Base-by-base conservation (phyloP, 2,888 invertebrate species). In the Megamerina dolium region DNA sequence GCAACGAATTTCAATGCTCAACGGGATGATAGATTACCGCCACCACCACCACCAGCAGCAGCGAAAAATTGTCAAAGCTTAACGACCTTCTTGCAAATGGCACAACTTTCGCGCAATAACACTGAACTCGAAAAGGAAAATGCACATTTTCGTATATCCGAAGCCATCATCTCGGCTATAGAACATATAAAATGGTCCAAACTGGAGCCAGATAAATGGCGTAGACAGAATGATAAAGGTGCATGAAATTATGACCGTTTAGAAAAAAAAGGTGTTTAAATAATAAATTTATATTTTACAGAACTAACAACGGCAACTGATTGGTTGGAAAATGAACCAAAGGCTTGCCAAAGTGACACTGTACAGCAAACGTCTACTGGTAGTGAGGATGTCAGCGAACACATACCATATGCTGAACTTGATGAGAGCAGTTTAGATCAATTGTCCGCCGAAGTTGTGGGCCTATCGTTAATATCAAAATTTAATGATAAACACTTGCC, bases 91-190 rank as follows among this genome's bases (percentile, higher is more conserved):
- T 68, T 88, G 21, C 80, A 83, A 3, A 83, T 83, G 16, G 79
- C 82, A 36, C 81, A 84, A 53, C 82, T 83, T 60, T 76, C 81
- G 21, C 76, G 80, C 48, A 74, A 79, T 16, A 83, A 83, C 59
- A 87, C 86, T 1, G 86, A 87, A 59, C 71, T 88, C 45, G 88
- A 88, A 59, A 73, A 87, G 60, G 89, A 90, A 72, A 89, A 89
- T 72, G 87, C 88, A 1, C 89, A 90, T 72, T 89, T 90, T 66
- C 82, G 80, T 59, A 82, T 89, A 49, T 86, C 85, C 3, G 89
- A 90, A 69, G 87, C 87, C 1, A 79, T 89, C 61, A 89, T 89
- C 50, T 80, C 86, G 8, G 87, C 86, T 12, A 85, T 88, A 51
- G 88, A 88, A 61, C 81, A 82, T 59, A 76, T 83, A 8, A 81